Evolutionary conservation across 2,888 invertebrate species (phyloP), one percentile per base, ranked within the genome.

Genomic region (Megastigmus dorsalis): DNA sequence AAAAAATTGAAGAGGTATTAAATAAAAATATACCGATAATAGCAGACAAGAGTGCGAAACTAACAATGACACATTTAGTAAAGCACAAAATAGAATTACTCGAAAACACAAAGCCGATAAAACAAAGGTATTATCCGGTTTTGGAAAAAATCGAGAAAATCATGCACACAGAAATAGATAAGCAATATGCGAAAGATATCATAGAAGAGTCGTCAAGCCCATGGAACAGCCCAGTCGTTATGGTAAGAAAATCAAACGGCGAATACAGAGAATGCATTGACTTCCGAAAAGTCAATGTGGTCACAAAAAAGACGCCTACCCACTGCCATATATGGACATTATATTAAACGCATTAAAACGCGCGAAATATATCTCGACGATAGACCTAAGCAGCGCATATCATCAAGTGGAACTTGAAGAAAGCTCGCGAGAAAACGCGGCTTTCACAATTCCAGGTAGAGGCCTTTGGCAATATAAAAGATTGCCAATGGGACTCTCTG

Each of bases 241-340:
- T n/a, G n/a, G n/a, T n/a, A n/a, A n/a, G n/a, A n/a, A n/a, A n/a
- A n/a, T n/a, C n/a, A n/a, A n/a, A n/a, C n/a, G n/a, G n/a, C n/a
- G n/a, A n/a, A n/a, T n/a, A n/a, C n/a, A n/a, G n/a, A n/a, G n/a
- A n/a, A n/a, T n/a, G n/a, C n/a, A n/a, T n/a, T n/a, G n/a, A n/a
- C n/a, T n/a, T 41, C 1, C 4, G 30, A 0, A 41, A 7, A 18
- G 13, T 59, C 0, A 59, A 41, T 62, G 50, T 45, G 3, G 81
- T 84, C 0, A 82, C 84, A 75, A 80, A 48, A 76, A 78, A 15
- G 83, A 85, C 72, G 81, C 83, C 1, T 83, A 85, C 78, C 83
- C 84, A 0, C 33, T 85, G 0, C 85, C 79, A 0, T 80, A 81
- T 30, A 81, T 85, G 28, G 77, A 78, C 0, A 67, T 77, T 1